phyloP scores from a whole-genome alignment of 2,888 invertebrate genomes.

The Apantesis nais region DNA sequence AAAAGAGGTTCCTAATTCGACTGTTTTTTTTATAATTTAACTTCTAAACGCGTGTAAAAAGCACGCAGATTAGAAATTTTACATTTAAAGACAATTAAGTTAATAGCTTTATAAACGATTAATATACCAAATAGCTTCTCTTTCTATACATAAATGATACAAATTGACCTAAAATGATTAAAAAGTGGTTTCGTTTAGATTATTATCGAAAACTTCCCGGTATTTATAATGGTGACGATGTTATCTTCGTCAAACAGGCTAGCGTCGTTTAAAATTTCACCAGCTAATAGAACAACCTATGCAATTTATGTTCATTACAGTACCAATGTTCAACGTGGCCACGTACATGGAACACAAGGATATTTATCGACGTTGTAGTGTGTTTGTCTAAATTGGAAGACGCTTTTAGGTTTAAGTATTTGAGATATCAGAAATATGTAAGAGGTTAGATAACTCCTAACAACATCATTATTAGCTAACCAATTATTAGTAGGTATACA shows the following conservation, averaged over 20 bases:
- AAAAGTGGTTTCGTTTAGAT: constrained; percentile 11
- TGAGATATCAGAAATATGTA: too few species aligned
- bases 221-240: constrained; percentile 21
- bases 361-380: too few species aligned
- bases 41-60: background rate
- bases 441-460: too few species aligned
- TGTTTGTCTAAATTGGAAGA: too few species aligned
- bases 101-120: too few species aligned
- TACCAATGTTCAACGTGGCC: background rate
- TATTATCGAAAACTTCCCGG: constrained; percentile 19
- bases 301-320: constrained; percentile 11
- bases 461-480: too few species aligned
- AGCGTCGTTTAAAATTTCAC: constrained; percentile 26
- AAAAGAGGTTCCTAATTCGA: too few species aligned
- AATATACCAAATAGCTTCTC: background rate
- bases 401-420: too few species aligned
- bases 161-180: background rate
- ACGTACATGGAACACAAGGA: background rate
- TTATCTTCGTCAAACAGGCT: constrained; percentile 33
- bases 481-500: too few species aligned
- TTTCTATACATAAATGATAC: background rate
- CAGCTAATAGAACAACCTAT: constrained; percentile 23
- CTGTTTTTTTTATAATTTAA: too few species aligned
- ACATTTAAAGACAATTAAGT: background rate
- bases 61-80: background rate